phyloP scores from a whole-genome alignment of 1,140 invertebrate genomes.

The Drosophila tropicalis region DNA sequence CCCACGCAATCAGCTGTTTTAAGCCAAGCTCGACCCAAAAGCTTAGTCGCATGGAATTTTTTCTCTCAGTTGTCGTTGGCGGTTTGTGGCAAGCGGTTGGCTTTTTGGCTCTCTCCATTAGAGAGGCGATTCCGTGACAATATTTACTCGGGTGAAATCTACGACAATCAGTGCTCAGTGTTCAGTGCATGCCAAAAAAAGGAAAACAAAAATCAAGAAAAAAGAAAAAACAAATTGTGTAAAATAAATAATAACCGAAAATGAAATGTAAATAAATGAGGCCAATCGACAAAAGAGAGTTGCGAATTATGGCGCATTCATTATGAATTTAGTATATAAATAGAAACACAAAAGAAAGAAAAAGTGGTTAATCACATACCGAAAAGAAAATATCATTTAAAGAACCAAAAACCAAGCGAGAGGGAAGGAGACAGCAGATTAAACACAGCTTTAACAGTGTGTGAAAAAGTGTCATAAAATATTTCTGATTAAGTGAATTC shows the following conservation, averaged over 20 bases:
- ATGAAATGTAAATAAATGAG: constrained; percentile 69
- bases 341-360: constrained; percentile 55
- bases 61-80: constrained; percentile 49
- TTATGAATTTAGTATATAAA: constrained; percentile 58
- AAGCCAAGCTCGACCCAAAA: constrained; percentile 67
- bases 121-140: constrained; percentile 27
- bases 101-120: constrained; percentile 22
- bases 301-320: constrained; percentile 65
- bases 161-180: constrained; percentile 45
- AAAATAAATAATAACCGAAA: constrained; percentile 33
- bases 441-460: neutral
- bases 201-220: constrained; percentile 33
- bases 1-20: constrained; percentile 37
- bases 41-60: constrained; percentile 27
- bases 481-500: constrained; percentile 18
- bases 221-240: constrained; percentile 37
- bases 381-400: constrained; percentile 10
- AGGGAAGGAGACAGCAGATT: constrained; percentile 9
- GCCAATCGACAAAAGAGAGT: constrained; percentile 53
- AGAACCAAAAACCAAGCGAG: constrained; percentile 27
- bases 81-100: constrained; percentile 60
- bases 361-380: constrained; percentile 44
- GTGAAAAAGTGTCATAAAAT: constrained; percentile 9
- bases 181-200: constrained; percentile 56
- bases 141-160: constrained; percentile 71